Evolutionary conservation across 2,888 invertebrate genomes (phyloP), one percentile per base, ranked within the genome.

Genomic region (Pyrrhosoma nymphula): DNA sequence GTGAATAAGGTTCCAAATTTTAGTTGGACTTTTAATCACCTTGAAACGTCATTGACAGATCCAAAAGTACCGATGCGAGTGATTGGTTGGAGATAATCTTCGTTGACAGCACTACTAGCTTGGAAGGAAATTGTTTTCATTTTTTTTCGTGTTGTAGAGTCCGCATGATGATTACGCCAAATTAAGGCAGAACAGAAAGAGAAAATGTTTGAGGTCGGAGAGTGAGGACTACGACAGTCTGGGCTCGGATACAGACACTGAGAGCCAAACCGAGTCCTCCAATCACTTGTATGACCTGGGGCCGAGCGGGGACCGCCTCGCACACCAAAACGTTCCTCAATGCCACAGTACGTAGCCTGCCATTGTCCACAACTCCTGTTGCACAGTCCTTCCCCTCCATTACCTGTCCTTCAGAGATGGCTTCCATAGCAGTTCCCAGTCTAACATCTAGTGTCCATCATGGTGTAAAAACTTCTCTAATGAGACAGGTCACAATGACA

Each of bases 191-290:
- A 96, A 96, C 95, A 95, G 96, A 95, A 96, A 96, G 96, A 96
- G 96, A 89, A 96, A 96, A 95, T 95, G 95, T 95, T 96, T 96
- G 95, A 96, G 96, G 95, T 95, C 96, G 95, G 96, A 96, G 96
- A 96, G 96, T 69, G 96, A 96, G 39, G 96, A 96, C 95, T 96
- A 96, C 95, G 96, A 96, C 95, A 96, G 96, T 95, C 96, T 96
- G 82, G 96, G 96, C 23, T 96, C 96, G 23, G 96, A 96, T 55
- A 96, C 96, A 18, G 96, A 96, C 89, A 95, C 95, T 23, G 95
- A 95, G 88, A 95, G 95, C 95, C 95, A 95, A 90, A 96, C 96
- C 20, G 96, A 96, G 69, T 96, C 96, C 26, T 95, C 95, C 82
- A 96, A 96, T 95, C 96, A 96, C 95, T 96, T 96, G 96, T 96